Evolutionary conservation across 2,797 vertebrate genomes (phyloP).

Genomic region (Spondyliosoma cantharus): DNA sequence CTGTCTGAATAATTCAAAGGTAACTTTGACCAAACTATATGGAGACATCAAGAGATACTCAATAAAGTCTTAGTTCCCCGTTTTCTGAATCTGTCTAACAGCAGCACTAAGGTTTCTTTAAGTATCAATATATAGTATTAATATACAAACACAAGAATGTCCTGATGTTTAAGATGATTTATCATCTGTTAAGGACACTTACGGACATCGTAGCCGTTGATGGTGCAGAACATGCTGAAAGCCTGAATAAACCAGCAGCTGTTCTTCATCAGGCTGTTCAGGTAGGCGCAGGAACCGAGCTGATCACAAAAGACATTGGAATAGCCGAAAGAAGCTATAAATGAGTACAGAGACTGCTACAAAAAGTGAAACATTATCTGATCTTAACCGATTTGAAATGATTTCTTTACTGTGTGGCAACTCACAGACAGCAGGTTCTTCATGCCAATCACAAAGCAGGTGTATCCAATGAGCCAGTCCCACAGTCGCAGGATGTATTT

Average conservation of each 20-base stretch:
- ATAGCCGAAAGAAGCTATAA: neutral
- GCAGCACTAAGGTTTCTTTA: no score
- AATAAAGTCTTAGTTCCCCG: neutral
- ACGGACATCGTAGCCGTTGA: constrained; percentile 83
- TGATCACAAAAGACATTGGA: constrained; percentile 36
- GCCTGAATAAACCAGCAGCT: constrained; percentile 85
- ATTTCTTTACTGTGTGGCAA: neutral
- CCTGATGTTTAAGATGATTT: neutral
- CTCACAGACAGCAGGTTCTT: constrained; percentile 85
- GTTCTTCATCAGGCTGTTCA: constrained; percentile 81
- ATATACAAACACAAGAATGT: neutral
- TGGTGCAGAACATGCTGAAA: constrained; percentile 86
- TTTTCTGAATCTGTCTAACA: neutral
- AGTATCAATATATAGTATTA: no score
- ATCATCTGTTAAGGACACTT: constrained; percentile 60
- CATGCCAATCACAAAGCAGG: constrained; percentile 81
- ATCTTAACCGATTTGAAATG: neutral
- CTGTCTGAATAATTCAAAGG: neutral
- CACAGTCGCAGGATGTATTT: constrained; percentile 79
- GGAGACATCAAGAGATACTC: neutral
- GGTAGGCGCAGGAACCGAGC: constrained; percentile 83
- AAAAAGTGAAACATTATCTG: neutral
- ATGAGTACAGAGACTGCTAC: neutral
- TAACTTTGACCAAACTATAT: neutral
- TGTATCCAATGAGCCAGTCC: constrained; percentile 85